These are phyloP conservation scores for Myotis davidii DNA, from an alignment of 2,113 vertebrate genomes.

Conservation along the genomic window DNA sequence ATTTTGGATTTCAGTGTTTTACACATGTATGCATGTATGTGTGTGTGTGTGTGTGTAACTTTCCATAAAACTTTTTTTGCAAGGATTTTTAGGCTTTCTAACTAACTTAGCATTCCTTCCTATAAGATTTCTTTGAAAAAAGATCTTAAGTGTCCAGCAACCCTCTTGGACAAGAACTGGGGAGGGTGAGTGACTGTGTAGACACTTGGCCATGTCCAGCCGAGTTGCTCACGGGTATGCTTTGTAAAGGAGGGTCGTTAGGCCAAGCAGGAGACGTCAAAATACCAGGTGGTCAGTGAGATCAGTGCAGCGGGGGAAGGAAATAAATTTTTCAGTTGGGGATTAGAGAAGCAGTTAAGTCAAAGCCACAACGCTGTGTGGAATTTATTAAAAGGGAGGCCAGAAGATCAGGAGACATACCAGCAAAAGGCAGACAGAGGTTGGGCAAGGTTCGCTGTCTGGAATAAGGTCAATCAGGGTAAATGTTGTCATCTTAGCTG, in stretches of 20 bases:
- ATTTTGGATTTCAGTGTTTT: background rate
- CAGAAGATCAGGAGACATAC: background rate
- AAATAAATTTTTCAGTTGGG: background rate
- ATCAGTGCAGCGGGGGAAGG: background rate
- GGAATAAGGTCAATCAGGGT: background rate
- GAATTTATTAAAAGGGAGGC: background rate
- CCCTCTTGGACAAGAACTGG: background rate
- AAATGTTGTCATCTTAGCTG: background rate
- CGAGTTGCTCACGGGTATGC: background rate
- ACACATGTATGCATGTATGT: background rate
- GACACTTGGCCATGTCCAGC: background rate
- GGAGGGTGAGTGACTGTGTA: fast-evolving
- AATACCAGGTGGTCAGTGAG: background rate
- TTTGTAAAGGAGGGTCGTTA: background rate
- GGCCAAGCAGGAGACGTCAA: background rate
- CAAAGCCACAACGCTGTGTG: background rate
- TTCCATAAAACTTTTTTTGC: background rate
- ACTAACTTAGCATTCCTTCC: background rate
- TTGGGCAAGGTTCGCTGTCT: background rate
- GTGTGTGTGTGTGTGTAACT: background rate
- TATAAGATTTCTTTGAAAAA: background rate
- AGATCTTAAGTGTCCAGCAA: background rate
- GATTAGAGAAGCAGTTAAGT: background rate
- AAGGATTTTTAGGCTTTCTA: background rate
- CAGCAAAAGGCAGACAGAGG: background rate